Evolutionary conservation across 2,797 vertebrate species (phyloP).

Genomic region (Iguana delicatissima): DNA sequence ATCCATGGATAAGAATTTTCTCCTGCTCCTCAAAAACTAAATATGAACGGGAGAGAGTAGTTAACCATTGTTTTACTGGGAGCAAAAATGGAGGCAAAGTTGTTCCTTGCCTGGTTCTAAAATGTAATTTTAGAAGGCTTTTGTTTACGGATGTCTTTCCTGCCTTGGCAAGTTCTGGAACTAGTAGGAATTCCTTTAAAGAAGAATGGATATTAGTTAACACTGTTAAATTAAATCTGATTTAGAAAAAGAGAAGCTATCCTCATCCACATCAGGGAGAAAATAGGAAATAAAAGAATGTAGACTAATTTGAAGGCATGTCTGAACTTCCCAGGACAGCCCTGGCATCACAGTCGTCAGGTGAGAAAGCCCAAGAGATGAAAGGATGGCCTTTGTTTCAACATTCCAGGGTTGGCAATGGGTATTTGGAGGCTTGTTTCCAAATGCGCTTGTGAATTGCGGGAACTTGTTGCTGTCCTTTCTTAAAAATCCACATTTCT

Average conservation of each 20-base stretch:
- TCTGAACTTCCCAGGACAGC: conserved; percentile 67
- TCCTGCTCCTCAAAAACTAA: neutral
- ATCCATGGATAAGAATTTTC: neutral
- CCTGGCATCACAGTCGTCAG: conserved; percentile 65
- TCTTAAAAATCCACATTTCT: conserved; percentile 54
- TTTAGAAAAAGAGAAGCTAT: conserved; percentile 73
- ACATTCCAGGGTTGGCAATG: conserved; percentile 68
- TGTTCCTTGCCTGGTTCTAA: conserved; percentile 43
- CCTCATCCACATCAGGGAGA: conserved; percentile 68
- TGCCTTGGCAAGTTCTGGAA: conserved; percentile 72
- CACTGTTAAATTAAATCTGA: conserved; percentile 71
- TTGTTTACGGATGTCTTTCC: conserved; percentile 54
- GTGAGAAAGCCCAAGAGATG: conserved; percentile 68
- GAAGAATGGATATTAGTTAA: conserved; percentile 64
- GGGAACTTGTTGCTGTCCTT: conserved; percentile 60
- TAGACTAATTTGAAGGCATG: conserved; percentile 67
- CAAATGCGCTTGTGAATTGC: conserved; percentile 72
- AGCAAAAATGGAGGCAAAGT: neutral
- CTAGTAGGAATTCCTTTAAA: conserved; percentile 36
- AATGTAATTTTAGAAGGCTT: conserved; percentile 45
- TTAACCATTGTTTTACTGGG: neutral
- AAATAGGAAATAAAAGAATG: conserved; percentile 68
- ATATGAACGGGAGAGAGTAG: neutral
- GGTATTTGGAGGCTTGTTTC: conserved; percentile 70
- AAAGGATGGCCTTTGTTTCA: conserved; percentile 74